Base-by-base conservation (phyloP, 2,113 vertebrate species). In the Carassius gibelio region DNA sequence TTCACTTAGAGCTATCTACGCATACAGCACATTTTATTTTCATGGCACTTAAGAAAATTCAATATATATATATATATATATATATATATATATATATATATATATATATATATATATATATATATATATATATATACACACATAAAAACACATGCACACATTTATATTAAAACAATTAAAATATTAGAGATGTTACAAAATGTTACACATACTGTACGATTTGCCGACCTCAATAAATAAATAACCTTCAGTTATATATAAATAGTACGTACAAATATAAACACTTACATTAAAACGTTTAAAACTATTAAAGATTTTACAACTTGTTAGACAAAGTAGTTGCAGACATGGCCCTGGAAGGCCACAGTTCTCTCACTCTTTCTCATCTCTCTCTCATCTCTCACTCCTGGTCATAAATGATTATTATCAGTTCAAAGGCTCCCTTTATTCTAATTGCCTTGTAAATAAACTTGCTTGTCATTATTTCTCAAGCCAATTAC, bases 401-500 rank as follows among this genome's bases (percentile, higher is more conserved):
- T 74, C 75, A 52, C 23, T 81, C 23, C 83, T 85, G 61, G 64
- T 91, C 89, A 89, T 94, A 93, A 94, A 94, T 94, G 91, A 95
- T 94, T 92, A 95, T 95, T 94, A 95, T 94, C 92, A 93, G 91
- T 90, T 93, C 92, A 93, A 94, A 93, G 90, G 90, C 92, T 88
- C 91, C 90, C 92, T 94, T 95, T 95, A 94, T 94, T 95, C 91
- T 95, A 94, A 95, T 94, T 95, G 93, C 94, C 94, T 94, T 95
- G 95, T 95, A 95, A 95, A 95, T 95, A 95, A 95, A 95, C 95
- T 93, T 95, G 93, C 94, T 94, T 95, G 94, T 95, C 95, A 95
- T 95, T 94, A 94, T 94, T 95, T 95, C 94, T 95, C 94, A 95
- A 93, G 92, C 94, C 94, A 95, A 95, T 95, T 95, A 95, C 91